Evolutionary conservation across 2,888 invertebrate species (phyloP), one percentile per base, ranked within the genome.

Genomic region (Andrena minutula): DNA sequence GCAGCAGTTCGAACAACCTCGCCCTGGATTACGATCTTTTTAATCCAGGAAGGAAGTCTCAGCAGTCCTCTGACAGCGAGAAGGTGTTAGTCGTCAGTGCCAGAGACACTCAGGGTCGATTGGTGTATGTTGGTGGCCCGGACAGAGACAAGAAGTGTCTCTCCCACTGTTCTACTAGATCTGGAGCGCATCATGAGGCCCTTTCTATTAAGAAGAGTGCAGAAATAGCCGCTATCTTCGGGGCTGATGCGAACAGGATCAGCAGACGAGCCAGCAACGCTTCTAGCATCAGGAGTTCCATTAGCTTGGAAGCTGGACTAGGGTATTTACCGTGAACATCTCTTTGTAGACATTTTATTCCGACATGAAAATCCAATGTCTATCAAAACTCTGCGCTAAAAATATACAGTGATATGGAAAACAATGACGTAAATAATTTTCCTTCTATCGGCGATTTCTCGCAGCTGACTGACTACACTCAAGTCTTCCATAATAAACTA

Each of bases 171-270:
- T 84, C 84, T 20, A 79, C 79, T 3, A 84, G 90, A 75, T 82
- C 90, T 53, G 89, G 87, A 69, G 89, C 89, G 5, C 92, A 94
- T 82, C 92, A 93, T 69, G 97, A 97, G 89, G 97, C 97, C 0
- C 94, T 98, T 0, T 97, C 97, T 72, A 97, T 98, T 35, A 98
- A 98, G 94, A 98, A 98, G 92, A 97, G 97, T 2, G 98, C 98
- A 0, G 98, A 98, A 93, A 98, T 98, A 90, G 98, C 98, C 0
- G 98, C 98, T 0, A 94, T 98, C 35, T 98, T 98, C 92, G 97
- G 97, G 91, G 96, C 97, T 91, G 88, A 86, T 90, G 89, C 88
- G 23, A 71, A 83, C 32, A 89, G 91, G 49, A 86, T 89, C 8
- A 90, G 91, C 49, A 90, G 92, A 75, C 84, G 93, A 68, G 79